Percentiles rank a stretch among this genome's conserved stretches.
Conservation (phyloP, 2,888 invertebrate species). For the Habroteleia sp. region DNA sequence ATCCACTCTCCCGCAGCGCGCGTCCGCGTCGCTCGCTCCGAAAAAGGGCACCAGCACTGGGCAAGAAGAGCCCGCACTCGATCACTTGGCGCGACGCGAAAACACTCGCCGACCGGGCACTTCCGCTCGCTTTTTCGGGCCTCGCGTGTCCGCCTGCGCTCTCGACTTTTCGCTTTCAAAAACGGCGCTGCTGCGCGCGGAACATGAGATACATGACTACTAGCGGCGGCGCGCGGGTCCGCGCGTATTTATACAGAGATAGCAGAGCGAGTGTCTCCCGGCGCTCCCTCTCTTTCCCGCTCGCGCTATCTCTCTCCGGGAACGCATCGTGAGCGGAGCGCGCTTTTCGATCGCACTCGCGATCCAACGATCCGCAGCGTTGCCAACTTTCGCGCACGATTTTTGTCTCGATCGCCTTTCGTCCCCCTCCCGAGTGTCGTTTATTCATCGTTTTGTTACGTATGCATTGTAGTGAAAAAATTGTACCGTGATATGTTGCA, state of each 20-base stretch:
- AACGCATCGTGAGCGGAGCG: slow-evolving; percentile 37
- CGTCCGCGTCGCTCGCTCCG: too few relatives aligned
- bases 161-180: slow-evolving; percentile 47
- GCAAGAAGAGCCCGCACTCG: too few relatives aligned
- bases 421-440: too few relatives aligned
- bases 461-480: too few relatives aligned
- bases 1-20: slow-evolving; percentile 17
- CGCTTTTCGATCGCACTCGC: slow-evolving; percentile 39
- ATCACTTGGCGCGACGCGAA: too few relatives aligned
- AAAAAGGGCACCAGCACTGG: too few relatives aligned
- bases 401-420: not conserved
- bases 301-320: slow-evolving; percentile 44
- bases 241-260: slow-evolving; percentile 78
- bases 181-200: slow-evolving; percentile 69
- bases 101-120: not conserved
- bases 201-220: slow-evolving; percentile 75
- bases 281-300: slow-evolving; percentile 55
- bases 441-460: too few relatives aligned
- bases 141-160: too few relatives aligned
- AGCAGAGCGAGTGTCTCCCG: slow-evolving; percentile 69
- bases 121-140: too few relatives aligned
- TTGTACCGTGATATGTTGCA: too few relatives aligned
- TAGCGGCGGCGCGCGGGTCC: slow-evolving; percentile 74
- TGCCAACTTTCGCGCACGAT: slow-evolving; percentile 55
- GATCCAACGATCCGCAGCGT: slow-evolving; percentile 36